Conservation (phyloP, 2,888 invertebrate genomes). For the Cheilosia grossa region DNA sequence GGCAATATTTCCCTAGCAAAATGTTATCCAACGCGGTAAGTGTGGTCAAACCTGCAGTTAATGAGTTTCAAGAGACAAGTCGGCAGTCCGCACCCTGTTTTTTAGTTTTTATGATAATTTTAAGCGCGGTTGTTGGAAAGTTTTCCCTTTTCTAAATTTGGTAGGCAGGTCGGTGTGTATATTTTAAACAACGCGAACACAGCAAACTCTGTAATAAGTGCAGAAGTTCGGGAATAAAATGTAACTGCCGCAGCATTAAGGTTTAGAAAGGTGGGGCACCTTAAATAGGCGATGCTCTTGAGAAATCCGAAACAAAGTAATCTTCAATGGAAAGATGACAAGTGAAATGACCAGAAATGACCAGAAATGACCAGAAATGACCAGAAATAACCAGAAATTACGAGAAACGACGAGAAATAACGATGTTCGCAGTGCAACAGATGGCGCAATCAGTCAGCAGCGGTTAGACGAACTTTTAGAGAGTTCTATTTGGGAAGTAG, state of each 20-base stretch:
- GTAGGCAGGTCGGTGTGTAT: conserved; percentile 3
- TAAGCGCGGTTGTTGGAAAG: conserved; percentile 47
- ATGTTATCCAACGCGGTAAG: conserved; percentile 56
- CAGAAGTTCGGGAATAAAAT: conserved; percentile 12
- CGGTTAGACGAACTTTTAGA: no score
- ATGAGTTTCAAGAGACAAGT: conserved; percentile 49
- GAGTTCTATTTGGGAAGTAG: no score
- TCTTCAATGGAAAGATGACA: no score
- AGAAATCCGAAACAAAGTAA: no score
- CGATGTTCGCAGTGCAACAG: no score
- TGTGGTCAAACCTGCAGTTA: conserved; percentile 68
- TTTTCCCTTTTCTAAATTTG: conserved; percentile 10
- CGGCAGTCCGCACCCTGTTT: conserved; percentile 1
- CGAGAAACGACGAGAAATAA: no score
- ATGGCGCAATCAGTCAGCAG: no score
- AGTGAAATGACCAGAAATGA: no score
- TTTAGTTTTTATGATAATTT: conserved; percentile 52
- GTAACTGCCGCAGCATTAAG: conserved; percentile 22
- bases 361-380: no score
- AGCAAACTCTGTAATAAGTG: not conserved
- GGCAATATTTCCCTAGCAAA: conserved; percentile 30
- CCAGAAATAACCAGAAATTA: no score
- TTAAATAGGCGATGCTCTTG: no score
- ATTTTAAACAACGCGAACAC: not conserved
- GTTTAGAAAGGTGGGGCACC: not conserved